These are phyloP conservation scores for Rhinolophus ferrumequinum DNA, from an alignment of 2,113 vertebrate species.

Conservation along the genomic window DNA sequence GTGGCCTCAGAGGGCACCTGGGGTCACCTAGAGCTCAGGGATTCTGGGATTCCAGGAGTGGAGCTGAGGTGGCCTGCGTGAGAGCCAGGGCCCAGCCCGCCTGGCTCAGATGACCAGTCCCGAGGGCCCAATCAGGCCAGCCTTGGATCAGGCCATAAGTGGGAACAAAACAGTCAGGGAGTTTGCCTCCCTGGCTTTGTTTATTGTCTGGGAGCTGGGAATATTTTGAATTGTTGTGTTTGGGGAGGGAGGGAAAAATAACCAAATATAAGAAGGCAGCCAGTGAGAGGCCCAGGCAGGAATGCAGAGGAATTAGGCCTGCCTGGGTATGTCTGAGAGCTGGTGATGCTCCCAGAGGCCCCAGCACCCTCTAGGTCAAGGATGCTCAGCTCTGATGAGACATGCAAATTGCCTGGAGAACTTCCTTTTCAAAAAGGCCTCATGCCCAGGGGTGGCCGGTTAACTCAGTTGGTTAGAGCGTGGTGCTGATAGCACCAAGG, in stretches of 20 bases:
- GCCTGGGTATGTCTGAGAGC: not conserved
- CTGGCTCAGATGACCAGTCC: slow-evolving; percentile 63
- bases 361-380: not conserved
- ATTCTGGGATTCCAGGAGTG: not conserved
- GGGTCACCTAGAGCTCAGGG: not conserved
- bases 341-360: not conserved
- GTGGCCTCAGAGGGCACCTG: not conserved
- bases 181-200: slow-evolving; percentile 70
- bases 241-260: slow-evolving; percentile 66
- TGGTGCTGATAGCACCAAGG: too few species aligned
- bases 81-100: not conserved
- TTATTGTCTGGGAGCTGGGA: slow-evolving; percentile 81
- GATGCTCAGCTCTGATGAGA: not conserved
- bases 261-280: slow-evolving; percentile 75
- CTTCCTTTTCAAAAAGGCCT: not conserved
- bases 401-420: not conserved
- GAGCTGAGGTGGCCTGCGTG: not conserved
- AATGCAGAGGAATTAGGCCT: slow-evolving; percentile 61
- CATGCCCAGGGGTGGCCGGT: not conserved
- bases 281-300: slow-evolving; percentile 46
- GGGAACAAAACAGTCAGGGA: slow-evolving; percentile 62
- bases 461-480: too few species aligned
- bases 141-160: slow-evolving; percentile 75
- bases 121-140: slow-evolving; percentile 45
- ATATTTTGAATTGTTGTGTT: slow-evolving; percentile 83